Evolutionary conservation across 2,113 vertebrate genomes (phyloP).

Genomic region (Gulo gulo): DNA sequence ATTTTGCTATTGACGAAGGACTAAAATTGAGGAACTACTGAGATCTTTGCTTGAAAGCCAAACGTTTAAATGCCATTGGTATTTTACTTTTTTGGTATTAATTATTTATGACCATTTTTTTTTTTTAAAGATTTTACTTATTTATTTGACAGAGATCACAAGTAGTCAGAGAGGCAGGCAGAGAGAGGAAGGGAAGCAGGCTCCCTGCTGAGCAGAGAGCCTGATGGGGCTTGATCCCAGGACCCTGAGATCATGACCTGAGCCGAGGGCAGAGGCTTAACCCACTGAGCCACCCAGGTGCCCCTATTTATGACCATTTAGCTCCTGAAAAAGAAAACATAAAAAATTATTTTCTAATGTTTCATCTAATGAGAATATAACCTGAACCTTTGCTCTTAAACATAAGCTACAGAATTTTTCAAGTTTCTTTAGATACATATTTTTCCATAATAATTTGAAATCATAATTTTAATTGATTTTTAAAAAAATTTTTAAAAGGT

Average conservation of each 20-base stretch:
- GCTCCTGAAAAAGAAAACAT: background rate
- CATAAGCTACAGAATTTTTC: background rate
- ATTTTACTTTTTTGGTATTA: background rate
- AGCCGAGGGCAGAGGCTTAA: too few species aligned
- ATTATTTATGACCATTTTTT: background rate
- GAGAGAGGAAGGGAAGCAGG: too few species aligned
- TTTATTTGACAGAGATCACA: too few species aligned
- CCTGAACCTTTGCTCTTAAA: background rate
- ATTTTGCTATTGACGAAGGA: background rate
- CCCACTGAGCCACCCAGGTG: too few species aligned
- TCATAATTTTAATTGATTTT: background rate
- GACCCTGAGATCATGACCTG: too few species aligned
- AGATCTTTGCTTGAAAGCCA: conserved; percentile 17
- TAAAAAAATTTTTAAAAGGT: background rate
- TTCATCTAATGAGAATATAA: background rate
- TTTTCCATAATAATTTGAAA: background rate
- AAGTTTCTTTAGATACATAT: background rate
- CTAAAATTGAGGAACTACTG: background rate
- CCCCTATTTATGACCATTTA: background rate
- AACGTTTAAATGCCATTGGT: background rate
- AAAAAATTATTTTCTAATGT: background rate
- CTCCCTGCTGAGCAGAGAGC: too few species aligned
- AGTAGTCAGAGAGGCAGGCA: too few species aligned
- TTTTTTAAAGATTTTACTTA: too few species aligned
- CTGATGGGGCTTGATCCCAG: too few species aligned